Evolutionary conservation across 2,797 vertebrate genomes (phyloP), one percentile per base, ranked within the genome.

Genomic region (Antennarius maculatus): DNA sequence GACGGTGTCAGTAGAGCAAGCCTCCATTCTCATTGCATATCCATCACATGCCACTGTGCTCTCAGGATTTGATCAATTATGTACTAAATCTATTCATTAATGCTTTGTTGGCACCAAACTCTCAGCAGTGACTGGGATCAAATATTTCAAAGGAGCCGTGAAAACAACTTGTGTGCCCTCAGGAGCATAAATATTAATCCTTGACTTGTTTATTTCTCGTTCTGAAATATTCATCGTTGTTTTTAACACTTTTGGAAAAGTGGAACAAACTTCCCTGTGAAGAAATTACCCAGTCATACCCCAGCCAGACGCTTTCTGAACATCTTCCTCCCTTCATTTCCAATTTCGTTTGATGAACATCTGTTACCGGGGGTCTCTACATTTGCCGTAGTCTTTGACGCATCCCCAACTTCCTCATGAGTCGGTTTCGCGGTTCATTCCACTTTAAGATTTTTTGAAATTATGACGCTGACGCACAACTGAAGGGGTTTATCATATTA

Each of bases 181-280:
- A 88, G 89, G 83, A 85, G 57, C 85, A 90, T 93, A 86, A 92
- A 94, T 93, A 92, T 92, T 91, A 81, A 91, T 92, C 80, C 82
- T 84, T 87, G 78, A 88, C 86, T 91, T 92, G 87, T 92, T 92
- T 92, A 91, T 91, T 87, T 88, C 87, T 86, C 59, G 66, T 67
- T 75, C 64, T 93, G 70, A 93, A 93, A 93, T 93, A 92, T 93
- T 91, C 77, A 92, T 91, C 81, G 81, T 88, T 92, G 88, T 92
- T 93, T 89, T 88, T 89, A 68, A 65, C 79, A 83, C 77, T 90
- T 90, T 81, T 11, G 12, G 61, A 72, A 87, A 92, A 90, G 77
- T 88, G 80, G 83, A 88, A 85, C 86, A 87, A 90, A 89, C 80
- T 90, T 90, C 85, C 67, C 74, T 74, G 69, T 59, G 76, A 88